Evolutionary conservation across 2,797 vertebrate genomes (phyloP).

Genomic region (Tenualosa thibaudeaui): DNA sequence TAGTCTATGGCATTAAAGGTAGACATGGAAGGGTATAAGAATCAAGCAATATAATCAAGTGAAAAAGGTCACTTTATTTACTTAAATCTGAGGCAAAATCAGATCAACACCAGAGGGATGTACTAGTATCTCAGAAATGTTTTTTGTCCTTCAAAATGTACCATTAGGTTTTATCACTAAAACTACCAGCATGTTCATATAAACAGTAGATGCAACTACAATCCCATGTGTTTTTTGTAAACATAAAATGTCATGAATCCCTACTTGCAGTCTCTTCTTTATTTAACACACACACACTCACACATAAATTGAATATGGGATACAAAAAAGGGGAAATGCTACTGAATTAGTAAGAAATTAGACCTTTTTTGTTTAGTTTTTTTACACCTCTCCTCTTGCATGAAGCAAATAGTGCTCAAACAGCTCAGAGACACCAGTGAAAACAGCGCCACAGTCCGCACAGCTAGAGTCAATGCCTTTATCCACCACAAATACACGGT

Average conservation of each 20-base stretch:
- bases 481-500: conserved; percentile 6
- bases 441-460: conserved; percentile 67
- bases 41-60: background rate
- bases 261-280: background rate
- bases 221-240: background rate
- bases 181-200: background rate
- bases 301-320: background rate
- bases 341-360: background rate
- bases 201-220: background rate
- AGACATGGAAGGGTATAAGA: background rate
- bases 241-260: conserved; percentile 20
- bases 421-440: conserved; percentile 66
- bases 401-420: conserved; percentile 79
- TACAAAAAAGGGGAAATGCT: background rate
- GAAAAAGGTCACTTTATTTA: conserved; percentile 15
- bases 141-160: background rate
- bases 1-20: background rate
- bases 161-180: background rate
- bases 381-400: conserved; percentile 72
- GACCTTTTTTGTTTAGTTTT: background rate
- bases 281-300: background rate
- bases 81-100: background rate
- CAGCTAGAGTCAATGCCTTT: conserved; percentile 59
- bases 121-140: background rate
- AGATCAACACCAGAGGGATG: background rate